Evolutionary conservation across 2,888 invertebrate species (phyloP).

Genomic region (Agriopis aurantiaria): DNA sequence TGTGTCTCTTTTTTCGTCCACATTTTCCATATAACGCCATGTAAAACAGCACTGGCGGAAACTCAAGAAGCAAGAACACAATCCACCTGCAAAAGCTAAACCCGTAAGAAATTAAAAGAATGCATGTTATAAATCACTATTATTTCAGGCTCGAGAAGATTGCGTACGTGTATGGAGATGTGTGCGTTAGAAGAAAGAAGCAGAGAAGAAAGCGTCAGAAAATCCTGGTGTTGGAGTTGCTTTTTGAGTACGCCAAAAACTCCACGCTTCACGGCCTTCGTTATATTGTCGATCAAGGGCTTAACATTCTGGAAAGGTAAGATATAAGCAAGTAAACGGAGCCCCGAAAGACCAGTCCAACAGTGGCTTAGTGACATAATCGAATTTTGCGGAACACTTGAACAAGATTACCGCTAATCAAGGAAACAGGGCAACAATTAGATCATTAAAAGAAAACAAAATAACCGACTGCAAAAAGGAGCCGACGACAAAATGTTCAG

Average conservation of each 20-base stretch:
- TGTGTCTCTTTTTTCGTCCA: no score
- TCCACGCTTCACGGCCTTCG: constrained; percentile 26
- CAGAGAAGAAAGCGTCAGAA: constrained; percentile 58
- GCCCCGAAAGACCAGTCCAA: neutral
- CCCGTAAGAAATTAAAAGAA: neutral
- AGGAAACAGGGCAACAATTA: no score
- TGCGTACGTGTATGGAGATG: constrained; percentile 47
- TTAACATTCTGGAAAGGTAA: constrained; percentile 31
- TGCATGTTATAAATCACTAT: neutral
- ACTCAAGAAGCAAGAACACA: no score
- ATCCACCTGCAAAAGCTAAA: neutral
- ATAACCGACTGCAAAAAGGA: no score
- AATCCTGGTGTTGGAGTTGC: constrained; percentile 52
- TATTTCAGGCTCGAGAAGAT: constrained; percentile 32
- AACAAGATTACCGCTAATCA: no score
- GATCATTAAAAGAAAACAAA: no score
- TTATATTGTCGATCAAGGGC: constrained; percentile 26
- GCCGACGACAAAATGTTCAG: no score
- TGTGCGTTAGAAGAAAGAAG: constrained; percentile 49
- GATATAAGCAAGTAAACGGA: neutral
- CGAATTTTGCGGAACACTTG: no score
- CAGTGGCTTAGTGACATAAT: neutral
- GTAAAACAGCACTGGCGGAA: no score
- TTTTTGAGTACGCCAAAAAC: constrained; percentile 46
- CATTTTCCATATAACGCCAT: no score